A percentile compares a stretch with the other conserved stretches of the same genome.
These are phyloP conservation scores for Dione vanillae DNA, from an alignment of 2,888 invertebrate species.

Conservation along the genomic window DNA sequence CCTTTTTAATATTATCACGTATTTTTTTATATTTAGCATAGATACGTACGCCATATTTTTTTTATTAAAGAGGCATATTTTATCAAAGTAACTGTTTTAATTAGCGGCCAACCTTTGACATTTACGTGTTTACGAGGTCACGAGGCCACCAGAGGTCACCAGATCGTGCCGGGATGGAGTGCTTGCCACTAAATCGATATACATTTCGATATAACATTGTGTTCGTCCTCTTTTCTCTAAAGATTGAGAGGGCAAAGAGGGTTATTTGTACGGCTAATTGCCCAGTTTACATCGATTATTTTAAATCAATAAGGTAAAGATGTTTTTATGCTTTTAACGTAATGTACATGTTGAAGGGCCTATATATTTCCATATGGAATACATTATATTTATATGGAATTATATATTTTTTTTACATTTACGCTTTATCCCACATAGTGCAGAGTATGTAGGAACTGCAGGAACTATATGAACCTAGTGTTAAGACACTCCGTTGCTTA, in stretches of 20 bases:
- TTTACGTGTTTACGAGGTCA: slow-evolving; percentile 44
- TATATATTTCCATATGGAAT: no score
- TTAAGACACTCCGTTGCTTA: no score
- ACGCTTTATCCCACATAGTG: no score
- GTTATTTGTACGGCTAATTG: background rate
- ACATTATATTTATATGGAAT: no score
- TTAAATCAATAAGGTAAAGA: background rate
- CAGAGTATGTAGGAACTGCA: no score
- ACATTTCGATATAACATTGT: slow-evolving; percentile 23
- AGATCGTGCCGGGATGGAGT: slow-evolving; percentile 34
- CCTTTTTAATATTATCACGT: no score
- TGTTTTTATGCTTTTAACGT: background rate
- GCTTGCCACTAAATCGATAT: slow-evolving; percentile 34
- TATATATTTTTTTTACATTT: no score
- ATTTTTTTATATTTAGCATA: no score
- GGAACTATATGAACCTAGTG: no score
- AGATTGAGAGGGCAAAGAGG: background rate
- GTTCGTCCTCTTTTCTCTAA: background rate
- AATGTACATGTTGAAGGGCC: no score
- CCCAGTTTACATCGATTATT: background rate
- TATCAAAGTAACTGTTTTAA: slow-evolving; percentile 33
- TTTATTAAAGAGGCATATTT: background rate
- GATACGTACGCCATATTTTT: no score
- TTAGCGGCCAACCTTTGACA: slow-evolving; percentile 45
- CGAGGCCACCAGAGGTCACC: slow-evolving; percentile 46